Percentiles rank a stretch among this genome's conserved stretches.
Evolutionary conservation across 2,113 vertebrate species (phyloP).

Genomic region (Sitta europaea): DNA sequence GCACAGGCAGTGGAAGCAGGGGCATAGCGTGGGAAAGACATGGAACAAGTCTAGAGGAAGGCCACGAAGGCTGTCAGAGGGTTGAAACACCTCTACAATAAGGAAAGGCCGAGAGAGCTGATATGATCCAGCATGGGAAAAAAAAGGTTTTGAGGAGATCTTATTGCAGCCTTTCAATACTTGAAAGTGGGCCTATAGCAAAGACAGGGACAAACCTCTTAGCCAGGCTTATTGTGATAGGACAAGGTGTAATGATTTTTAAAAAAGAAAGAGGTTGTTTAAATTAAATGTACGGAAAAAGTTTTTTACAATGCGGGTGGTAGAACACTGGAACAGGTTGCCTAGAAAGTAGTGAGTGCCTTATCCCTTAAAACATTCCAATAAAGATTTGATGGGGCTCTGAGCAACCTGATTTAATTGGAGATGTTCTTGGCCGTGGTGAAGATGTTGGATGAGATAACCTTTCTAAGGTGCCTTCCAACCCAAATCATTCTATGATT

Average conservation of each 20-base stretch:
- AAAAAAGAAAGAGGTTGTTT: background rate
- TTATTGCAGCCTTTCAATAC: background rate
- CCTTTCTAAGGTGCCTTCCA: background rate
- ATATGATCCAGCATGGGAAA: background rate
- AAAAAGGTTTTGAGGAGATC: background rate
- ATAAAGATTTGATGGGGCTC: background rate
- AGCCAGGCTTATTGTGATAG: background rate
- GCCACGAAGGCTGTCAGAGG: no score
- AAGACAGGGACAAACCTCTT: background rate
- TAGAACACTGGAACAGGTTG: background rate
- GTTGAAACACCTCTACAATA: background rate
- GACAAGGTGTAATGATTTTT: background rate
- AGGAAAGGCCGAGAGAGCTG: background rate
- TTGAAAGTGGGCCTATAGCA: background rate
- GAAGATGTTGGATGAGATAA: background rate
- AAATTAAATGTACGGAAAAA: background rate
- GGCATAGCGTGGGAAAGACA: no score
- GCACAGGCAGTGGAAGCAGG: background rate
- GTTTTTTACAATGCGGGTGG: background rate
- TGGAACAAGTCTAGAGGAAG: background rate
- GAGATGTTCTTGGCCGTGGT: fast-evolving
- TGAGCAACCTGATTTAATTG: background rate
- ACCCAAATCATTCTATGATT: background rate
- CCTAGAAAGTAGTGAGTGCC: background rate
- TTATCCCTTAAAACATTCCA: background rate